Evolutionary conservation across 2,888 invertebrate genomes (phyloP).

Genomic region (Drosophila emarginata): DNA sequence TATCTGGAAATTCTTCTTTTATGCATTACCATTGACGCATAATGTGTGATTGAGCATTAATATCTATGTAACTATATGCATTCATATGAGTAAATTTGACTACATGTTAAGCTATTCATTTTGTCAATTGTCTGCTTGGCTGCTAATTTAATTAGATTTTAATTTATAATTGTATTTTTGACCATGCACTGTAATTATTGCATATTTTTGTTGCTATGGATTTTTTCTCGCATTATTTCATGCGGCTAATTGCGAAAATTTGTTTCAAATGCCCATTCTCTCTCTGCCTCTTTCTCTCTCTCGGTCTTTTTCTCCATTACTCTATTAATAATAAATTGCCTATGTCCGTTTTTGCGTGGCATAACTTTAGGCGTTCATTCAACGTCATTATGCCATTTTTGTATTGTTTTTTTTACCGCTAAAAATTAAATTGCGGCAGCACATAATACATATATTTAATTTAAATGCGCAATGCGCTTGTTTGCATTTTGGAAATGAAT

Average conservation of each 20-base stretch:
- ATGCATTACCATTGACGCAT: constrained; percentile 56
- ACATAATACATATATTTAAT: constrained; percentile 6
- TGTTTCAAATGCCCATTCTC: constrained; percentile 29
- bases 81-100: constrained; percentile 8
- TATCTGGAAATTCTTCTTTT: constrained; percentile 54
- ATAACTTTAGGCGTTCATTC: constrained; percentile 46
- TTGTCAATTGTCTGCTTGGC: constrained; percentile 56
- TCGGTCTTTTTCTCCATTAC: constrained; percentile 29
- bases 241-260: constrained; percentile 59
- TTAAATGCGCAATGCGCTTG: constrained; percentile 3
- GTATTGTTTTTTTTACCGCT: not conserved
- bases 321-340: constrained; percentile 68
- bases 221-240: constrained; percentile 35
- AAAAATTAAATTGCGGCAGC: constrained; percentile 45
- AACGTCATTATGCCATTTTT: constrained; percentile 26
- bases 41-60: constrained; percentile 29
- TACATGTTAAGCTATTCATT: constrained; percentile 36
- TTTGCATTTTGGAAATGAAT: not conserved
- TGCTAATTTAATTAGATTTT: constrained; percentile 74
- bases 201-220: constrained; percentile 23
- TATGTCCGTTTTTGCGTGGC: constrained; percentile 36
- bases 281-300: not conserved
- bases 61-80: not conserved
- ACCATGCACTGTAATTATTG: constrained; percentile 35
- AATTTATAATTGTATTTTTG: constrained; percentile 63